These are phyloP conservation scores for Columba janthina DNA, from an alignment of 2,113 vertebrate species.

Conservation along the genomic window DNA sequence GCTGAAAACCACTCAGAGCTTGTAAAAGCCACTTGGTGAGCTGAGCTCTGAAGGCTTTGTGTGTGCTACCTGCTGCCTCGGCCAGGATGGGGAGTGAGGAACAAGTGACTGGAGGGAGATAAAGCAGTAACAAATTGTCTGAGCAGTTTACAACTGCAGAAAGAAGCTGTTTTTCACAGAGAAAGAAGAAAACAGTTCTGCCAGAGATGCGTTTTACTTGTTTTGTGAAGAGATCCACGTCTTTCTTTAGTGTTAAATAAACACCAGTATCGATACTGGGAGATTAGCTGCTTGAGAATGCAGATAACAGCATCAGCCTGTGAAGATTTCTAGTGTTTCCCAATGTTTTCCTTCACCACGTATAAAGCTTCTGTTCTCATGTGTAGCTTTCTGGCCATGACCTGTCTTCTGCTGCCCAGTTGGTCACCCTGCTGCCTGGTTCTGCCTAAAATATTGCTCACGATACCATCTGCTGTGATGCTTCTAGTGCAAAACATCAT, in stretches of 20 bases:
- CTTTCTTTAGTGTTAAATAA: constrained; percentile 31
- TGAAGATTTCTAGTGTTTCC: not conserved
- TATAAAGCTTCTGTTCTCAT: not conserved
- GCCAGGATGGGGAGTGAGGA: not conserved
- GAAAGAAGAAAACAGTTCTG: constrained; percentile 15
- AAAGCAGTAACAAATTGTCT: not conserved
- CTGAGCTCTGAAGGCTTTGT: not conserved
- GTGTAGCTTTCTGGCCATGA: not conserved
- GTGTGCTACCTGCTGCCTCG: fast-evolving
- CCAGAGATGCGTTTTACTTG: not conserved
- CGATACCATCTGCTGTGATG: not conserved
- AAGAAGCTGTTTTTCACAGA: not conserved
- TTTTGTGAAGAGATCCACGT: not conserved
- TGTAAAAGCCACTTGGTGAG: not conserved
- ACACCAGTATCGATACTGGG: not conserved
- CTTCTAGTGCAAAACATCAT: not conserved
- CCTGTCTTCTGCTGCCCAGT: not conserved
- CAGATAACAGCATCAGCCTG: not conserved
- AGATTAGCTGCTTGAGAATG: constrained; percentile 29
- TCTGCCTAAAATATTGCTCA: not conserved
- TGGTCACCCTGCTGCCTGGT: not conserved
- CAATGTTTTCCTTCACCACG: constrained; percentile 9
- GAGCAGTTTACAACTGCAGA: not conserved
- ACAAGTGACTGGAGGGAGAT: not conserved
- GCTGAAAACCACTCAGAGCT: not conserved